A percentile compares a stretch with the other conserved stretches of the same genome.
phyloP scores from a whole-genome alignment of 2,888 invertebrate species.

The Tiliacea citrago region DNA sequence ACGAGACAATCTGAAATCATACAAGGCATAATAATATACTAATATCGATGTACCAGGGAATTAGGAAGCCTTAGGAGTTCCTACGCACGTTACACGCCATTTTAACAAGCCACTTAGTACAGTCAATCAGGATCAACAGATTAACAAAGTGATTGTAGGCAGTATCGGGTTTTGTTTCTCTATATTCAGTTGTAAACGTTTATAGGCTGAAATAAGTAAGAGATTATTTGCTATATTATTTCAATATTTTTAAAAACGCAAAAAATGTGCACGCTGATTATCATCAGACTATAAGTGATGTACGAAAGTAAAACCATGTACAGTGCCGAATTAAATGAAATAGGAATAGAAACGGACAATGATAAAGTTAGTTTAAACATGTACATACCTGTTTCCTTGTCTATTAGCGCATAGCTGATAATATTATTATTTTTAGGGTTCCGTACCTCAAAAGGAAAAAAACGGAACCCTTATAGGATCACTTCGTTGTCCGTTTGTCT shows the following conservation, averaged over 20 bases:
- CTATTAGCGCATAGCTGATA: background rate
- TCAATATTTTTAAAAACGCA: no score
- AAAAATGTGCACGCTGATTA: background rate
- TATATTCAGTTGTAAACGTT: constrained; percentile 3
- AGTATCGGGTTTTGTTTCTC: constrained; percentile 10
- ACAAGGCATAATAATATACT: constrained; percentile 20
- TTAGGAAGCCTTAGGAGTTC: constrained; percentile 48
- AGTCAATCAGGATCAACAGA: constrained; percentile 54
- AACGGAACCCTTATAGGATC: no score
- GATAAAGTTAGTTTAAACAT: background rate
- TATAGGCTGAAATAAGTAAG: background rate
- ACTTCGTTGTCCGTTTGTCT: no score
- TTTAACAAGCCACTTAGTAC: constrained; percentile 56
- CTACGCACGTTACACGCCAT: constrained; percentile 33
- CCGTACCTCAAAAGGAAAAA: no score
- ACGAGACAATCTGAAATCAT: constrained; percentile 4
- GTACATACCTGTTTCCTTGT: background rate
- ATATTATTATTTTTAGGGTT: background rate
- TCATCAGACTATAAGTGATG: background rate
- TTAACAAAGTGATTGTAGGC: constrained; percentile 42
- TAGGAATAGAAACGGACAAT: no score
- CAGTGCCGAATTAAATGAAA: background rate
- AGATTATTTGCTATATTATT: no score
- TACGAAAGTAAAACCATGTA: background rate
- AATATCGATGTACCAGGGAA: constrained; percentile 36